Evolutionary conservation across 2,797 vertebrate species (phyloP), one percentile per base, ranked within the genome.

Genomic region (Amblyraja radiata): DNA sequence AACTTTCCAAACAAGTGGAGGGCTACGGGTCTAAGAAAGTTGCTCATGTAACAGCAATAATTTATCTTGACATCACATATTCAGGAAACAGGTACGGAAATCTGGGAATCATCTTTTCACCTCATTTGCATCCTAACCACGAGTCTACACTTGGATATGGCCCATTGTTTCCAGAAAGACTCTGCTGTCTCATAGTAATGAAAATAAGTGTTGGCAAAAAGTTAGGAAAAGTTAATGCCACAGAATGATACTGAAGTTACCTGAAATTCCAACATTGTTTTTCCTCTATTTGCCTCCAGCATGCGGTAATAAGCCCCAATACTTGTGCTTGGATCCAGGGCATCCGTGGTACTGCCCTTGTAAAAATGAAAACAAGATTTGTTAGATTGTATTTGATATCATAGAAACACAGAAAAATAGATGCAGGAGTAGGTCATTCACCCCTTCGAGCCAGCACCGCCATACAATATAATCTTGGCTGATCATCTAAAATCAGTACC

Each of bases 231-330:
- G 58, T 93, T 14, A 93, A 36, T 5, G 6, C 5, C 54, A 58
- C 0, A 11, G 9, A 93, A 46, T 61, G 25, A 63, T 13, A 39
- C 6, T 21, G n/a, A 71, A 93, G 94, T 93, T 95, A 99, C 98
- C 97, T 98, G 98, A 94, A 98, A 98, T 95, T 98, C 97, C 95
- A 98, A 95, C 98, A 98, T 98, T 32, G 97, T 98, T 95, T 96
- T 97, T 93, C 98, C 98, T 93, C 95, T 95, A 93, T 97, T 98
- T 61, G 97, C 96, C 94, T 97, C 96, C 93, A 98, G 93, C 96
- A 98, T 97, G 94, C 97, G 96, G 93, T 96, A 96, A 94, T 98
- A 98, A 93, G 97, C 97, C 94, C 98, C 98, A 68, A 98, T 95
- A 93, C 98, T 98, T 93, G 98, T 98, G 94, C 97, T 96, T 7